Percentiles rank a stretch among this genome's conserved stretches.
phyloP scores from a whole-genome alignment of 2,113 vertebrate genomes.

The Campylomormyrus numenius region DNA sequence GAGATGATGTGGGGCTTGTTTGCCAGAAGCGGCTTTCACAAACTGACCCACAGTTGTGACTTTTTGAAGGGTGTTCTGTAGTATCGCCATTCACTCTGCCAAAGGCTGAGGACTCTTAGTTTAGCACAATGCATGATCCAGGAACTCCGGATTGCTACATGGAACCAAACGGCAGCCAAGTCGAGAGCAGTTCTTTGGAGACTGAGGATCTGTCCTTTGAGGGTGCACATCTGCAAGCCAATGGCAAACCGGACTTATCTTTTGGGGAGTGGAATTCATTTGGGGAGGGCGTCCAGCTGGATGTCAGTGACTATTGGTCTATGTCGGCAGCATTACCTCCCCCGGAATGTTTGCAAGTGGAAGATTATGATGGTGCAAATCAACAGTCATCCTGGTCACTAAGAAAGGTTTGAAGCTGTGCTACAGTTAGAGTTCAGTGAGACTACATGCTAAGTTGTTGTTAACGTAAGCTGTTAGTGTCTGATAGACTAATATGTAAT shows the following conservation, averaged over 20 bases:
- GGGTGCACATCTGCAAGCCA: background rate
- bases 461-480: background rate
- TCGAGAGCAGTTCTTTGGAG: background rate
- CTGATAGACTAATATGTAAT: background rate
- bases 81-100: background rate
- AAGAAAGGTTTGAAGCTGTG: slow-evolving; percentile 14
- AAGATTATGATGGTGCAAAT: background rate
- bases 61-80: background rate
- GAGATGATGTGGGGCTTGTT: background rate
- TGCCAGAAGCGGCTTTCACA: background rate
- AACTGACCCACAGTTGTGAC: background rate
- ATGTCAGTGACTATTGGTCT: background rate
- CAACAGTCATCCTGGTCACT: background rate
- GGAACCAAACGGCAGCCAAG: background rate
- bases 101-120: background rate
- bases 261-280: slow-evolving; percentile 26
- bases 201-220: background rate
- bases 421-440: background rate
- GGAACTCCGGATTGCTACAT: background rate
- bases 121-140: slow-evolving; percentile 2
- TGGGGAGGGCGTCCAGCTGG: background rate
- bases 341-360: background rate
- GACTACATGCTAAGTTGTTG: background rate
- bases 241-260: background rate
- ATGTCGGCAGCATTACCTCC: background rate